These are phyloP conservation scores for Scyliorhinus canicula DNA, from an alignment of 2,797 vertebrate species.

Conservation along the genomic window DNA sequence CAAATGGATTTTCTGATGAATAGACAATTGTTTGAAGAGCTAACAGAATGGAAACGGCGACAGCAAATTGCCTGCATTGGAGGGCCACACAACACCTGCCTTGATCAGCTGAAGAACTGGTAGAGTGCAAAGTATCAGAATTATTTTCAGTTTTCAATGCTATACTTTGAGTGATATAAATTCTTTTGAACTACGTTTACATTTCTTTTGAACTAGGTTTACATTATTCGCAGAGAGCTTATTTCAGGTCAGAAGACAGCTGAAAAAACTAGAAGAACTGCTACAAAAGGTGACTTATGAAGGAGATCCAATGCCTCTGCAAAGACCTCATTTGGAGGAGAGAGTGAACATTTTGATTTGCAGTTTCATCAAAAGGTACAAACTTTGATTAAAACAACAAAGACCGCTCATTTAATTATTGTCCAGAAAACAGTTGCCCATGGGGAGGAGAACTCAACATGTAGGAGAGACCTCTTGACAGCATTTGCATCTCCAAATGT, in stretches of 20 bases:
- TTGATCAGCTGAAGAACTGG: slow-evolving; percentile 95
- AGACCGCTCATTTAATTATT: background rate
- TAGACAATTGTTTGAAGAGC: slow-evolving; percentile 75
- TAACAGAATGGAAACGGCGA: slow-evolving; percentile 84
- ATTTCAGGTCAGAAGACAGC: slow-evolving; percentile 85
- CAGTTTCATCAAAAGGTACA: slow-evolving; percentile 84
- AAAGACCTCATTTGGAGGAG: slow-evolving; percentile 81
- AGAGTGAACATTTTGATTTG: slow-evolving; percentile 80
- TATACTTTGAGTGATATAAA: background rate
- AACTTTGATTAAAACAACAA: background rate
- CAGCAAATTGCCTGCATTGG: slow-evolving; percentile 91
- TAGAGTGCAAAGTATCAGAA: slow-evolving; percentile 50
- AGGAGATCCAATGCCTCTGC: slow-evolving; percentile 82
- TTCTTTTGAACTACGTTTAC: slow-evolving; percentile 66
- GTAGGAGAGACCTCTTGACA: background rate
- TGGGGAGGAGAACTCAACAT: background rate
- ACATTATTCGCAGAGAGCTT: slow-evolving; percentile 84
- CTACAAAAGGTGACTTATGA: slow-evolving; percentile 86
- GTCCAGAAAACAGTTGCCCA: background rate
- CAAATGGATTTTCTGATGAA: slow-evolving; percentile 77
- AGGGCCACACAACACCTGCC: slow-evolving; percentile 76
- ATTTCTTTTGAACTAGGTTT: slow-evolving; percentile 62
- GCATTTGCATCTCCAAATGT: background rate
- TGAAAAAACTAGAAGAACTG: slow-evolving; percentile 88
- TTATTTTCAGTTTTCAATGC: background rate